phyloP scores from a whole-genome alignment of 2,797 vertebrate species.

The Acanthurus leucopareius region DNA sequence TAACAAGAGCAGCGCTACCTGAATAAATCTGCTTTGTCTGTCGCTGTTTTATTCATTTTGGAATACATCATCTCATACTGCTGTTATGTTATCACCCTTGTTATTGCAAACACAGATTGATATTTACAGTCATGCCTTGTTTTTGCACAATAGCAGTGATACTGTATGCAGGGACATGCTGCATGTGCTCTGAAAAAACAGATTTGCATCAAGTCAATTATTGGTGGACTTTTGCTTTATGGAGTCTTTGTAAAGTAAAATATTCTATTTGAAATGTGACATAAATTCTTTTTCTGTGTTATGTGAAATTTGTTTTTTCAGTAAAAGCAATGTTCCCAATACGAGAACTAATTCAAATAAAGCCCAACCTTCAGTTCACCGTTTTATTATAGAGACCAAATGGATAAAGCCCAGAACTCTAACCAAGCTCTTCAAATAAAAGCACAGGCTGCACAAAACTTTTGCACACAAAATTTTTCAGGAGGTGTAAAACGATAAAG shows the following conservation, averaged over 20 bases:
- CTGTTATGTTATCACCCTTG: neutral
- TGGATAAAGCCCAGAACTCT: too few relatives aligned
- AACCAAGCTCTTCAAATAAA: too few relatives aligned
- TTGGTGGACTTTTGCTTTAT: neutral
- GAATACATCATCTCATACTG: neutral
- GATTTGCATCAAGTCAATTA: neutral
- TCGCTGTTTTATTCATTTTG: neutral
- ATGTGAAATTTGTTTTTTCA: neutral
- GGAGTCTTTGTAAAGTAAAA: neutral
- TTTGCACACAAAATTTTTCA: neutral
- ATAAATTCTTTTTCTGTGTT: too few relatives aligned
- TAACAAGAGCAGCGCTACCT: constrained; percentile 1
- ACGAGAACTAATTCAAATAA: neutral
- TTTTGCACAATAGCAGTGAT: neutral
- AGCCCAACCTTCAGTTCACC: neutral
- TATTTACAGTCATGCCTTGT: neutral
- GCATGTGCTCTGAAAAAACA: neutral
- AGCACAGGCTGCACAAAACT: neutral
- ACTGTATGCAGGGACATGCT: neutral
- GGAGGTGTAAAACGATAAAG: neutral
- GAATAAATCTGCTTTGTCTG: constrained; percentile 25
- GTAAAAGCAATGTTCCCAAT: neutral
- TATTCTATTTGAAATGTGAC: neutral
- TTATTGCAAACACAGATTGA: neutral
- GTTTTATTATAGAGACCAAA: neutral